Evolutionary conservation across 2,888 invertebrate species (phyloP), one percentile per base, ranked within the genome.

Genomic region (Acanthoscelides obtectus): DNA sequence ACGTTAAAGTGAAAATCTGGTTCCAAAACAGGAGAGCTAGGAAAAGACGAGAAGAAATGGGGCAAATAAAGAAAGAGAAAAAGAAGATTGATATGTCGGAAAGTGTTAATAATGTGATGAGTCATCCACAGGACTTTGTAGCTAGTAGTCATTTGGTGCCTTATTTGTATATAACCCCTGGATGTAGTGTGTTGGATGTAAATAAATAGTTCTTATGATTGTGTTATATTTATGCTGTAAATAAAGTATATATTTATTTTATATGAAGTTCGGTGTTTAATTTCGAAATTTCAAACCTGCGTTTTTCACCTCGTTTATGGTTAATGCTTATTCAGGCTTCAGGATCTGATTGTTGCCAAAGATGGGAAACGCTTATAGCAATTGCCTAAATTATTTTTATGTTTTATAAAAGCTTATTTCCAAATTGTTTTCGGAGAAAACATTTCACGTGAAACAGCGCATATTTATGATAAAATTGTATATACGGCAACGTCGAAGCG

Each of bases 11-110:
- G 80, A 85, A 92, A 87, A 94, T 94, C 78, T 94, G 94, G 94
- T 94, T 94, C 82, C 93, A 94, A 89, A 94, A 94, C 83, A 89
- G 94, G 67, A 88, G 94, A 69, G 94, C 94, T 0, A 87, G 93
- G 45, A 93, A 93, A 79, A 86, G 93, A 76, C 87, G 93, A 77
- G 93, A 94, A 83, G 79, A 78, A 76, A 72, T 70, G 67, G 71
- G 63, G 0, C 25, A 72, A 22, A 67, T n/a, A 4, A 68, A 64
- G 20, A 74, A 74, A 71, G 66, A 72, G 5, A 66, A 63, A 8
- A 68, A 69, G 21, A 71, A 69, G 17, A 45, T 17, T 6, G 45
- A 45, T 1, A 17, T 45, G 6, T 45, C 45, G 45, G 45, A 45
- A 6, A 45, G 45, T 45, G 45, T 45, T 45, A 45, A 45, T 45